phyloP scores from a whole-genome alignment of 64 coral and sea anemone genomes.

The Montipora cactus region DNA sequence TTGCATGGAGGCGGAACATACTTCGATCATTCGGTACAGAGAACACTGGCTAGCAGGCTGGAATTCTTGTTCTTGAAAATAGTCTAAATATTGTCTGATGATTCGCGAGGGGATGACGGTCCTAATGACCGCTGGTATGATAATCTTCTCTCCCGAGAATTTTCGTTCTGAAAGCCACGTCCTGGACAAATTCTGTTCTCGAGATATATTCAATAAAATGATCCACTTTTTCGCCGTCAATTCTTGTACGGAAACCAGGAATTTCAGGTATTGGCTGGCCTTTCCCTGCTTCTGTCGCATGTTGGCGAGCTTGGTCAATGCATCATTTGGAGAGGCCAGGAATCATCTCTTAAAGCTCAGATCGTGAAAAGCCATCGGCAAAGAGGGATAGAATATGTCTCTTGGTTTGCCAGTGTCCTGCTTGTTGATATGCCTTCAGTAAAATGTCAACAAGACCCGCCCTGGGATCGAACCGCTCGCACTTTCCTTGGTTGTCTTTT shows the following conservation, averaged over 20 bases:
- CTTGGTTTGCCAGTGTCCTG: not conserved
- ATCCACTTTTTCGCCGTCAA: not conserved
- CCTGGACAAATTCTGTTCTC: conserved; percentile 22
- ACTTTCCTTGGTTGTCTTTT: too few species aligned
- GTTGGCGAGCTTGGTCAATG: conserved; percentile 20
- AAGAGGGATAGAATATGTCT: conserved; percentile 38
- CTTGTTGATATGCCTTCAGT: not conserved
- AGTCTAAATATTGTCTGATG: conserved; percentile 42
- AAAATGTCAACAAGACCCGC: not conserved
- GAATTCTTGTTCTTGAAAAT: conserved; percentile 52
- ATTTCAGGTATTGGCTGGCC: conserved; percentile 4
- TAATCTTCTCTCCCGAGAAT: conserved; percentile 1
- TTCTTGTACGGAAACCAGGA: not conserved
- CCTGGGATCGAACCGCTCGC: too few species aligned
- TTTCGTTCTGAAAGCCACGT: conserved; percentile 47
- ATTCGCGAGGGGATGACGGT: conserved; percentile 62
- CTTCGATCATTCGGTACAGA: conserved; percentile 54
- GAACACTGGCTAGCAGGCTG: conserved; percentile 27
- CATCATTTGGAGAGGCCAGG: conserved; percentile 27
- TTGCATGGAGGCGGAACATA: conserved; percentile 65
- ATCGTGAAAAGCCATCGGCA: conserved; percentile 22
- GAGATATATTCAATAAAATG: conserved; percentile 51
- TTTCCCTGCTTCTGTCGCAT: conserved; percentile 15
- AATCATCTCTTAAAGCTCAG: conserved; percentile 10
- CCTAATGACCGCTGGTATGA: conserved; percentile 56